Evolutionary conservation across 1,140 invertebrate species (phyloP).

Genomic region (Drosophila watanabei): DNA sequence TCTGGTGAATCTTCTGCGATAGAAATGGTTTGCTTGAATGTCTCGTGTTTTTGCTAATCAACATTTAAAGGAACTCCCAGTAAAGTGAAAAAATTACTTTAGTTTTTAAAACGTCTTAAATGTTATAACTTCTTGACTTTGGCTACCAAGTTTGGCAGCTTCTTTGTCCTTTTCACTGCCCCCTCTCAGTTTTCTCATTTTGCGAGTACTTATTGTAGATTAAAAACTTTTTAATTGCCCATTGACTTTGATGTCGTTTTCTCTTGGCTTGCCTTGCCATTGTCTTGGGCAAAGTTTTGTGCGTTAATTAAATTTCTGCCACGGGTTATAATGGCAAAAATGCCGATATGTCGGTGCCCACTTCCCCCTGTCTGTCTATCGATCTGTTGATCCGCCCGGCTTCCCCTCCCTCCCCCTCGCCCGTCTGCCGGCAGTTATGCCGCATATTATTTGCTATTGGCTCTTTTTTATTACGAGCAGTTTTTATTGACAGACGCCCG

Average conservation of each 20-base stretch:
- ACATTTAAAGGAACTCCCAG: not conserved
- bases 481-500: conserved; percentile 73
- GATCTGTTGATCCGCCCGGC: conserved; percentile 17
- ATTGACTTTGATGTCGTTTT: conserved; percentile 53
- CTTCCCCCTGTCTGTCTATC: conserved; percentile 17
- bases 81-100: conserved; percentile 27
- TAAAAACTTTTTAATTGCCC: conserved; percentile 75
- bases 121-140: conserved; percentile 39
- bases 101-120: conserved; percentile 19
- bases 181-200: not conserved
- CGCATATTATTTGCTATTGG: conserved; percentile 73
- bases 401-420: not conserved
- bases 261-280: conserved; percentile 31
- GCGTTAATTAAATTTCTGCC: conserved; percentile 74
- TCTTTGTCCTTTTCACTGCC: not conserved
- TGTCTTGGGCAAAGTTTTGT: conserved; percentile 42
- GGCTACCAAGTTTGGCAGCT: conserved; percentile 13
- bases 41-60: too few relatives aligned
- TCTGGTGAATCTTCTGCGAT: too few relatives aligned
- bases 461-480: conserved; percentile 40
- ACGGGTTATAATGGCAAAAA: conserved; percentile 63
- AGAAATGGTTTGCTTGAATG: too few relatives aligned
- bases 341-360: conserved; percentile 51
- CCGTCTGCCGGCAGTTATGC: conserved; percentile 60
- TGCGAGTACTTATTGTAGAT: conserved; percentile 22